Conservation (phyloP, 2,797 vertebrate species). For the Petrocephalus sullivani region DNA sequence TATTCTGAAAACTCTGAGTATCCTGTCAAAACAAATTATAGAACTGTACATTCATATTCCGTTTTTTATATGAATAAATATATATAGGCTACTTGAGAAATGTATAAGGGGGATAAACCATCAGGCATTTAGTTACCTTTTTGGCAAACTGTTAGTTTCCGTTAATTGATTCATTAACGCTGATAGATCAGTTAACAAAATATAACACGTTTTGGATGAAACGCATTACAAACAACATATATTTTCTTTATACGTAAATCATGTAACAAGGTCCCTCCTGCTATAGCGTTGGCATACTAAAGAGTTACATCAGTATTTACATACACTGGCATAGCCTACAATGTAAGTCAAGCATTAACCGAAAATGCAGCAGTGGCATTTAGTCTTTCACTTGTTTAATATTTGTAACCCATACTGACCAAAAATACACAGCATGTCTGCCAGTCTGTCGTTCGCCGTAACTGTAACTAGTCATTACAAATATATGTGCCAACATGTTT, state of each 20-base stretch:
- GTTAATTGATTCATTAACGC: neutral
- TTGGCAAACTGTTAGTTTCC: neutral
- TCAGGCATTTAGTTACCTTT: neutral
- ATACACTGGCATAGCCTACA: neutral
- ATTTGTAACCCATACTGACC: neutral
- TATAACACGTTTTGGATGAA: neutral
- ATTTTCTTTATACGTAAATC: neutral
- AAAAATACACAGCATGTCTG: neutral
- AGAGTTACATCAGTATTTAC: neutral
- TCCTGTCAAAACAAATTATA: neutral
- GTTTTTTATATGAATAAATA: neutral
- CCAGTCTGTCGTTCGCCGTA: neutral
- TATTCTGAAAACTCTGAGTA: neutral
- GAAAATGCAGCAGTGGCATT: neutral
- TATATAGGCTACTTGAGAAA: neutral
- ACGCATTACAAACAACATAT: neutral
- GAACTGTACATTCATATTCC: no score
- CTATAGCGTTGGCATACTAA: neutral
- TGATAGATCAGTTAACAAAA: neutral
- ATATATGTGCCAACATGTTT: neutral
- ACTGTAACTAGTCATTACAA: neutral
- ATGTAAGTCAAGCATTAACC: neutral
- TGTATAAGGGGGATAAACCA: neutral
- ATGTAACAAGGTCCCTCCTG: neutral
- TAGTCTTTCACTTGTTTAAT: neutral